Percentiles rank a stretch among this genome's conserved stretches.
phyloP scores from a whole-genome alignment of 2,113 vertebrate genomes.

The Laticauda laticaudata region DNA sequence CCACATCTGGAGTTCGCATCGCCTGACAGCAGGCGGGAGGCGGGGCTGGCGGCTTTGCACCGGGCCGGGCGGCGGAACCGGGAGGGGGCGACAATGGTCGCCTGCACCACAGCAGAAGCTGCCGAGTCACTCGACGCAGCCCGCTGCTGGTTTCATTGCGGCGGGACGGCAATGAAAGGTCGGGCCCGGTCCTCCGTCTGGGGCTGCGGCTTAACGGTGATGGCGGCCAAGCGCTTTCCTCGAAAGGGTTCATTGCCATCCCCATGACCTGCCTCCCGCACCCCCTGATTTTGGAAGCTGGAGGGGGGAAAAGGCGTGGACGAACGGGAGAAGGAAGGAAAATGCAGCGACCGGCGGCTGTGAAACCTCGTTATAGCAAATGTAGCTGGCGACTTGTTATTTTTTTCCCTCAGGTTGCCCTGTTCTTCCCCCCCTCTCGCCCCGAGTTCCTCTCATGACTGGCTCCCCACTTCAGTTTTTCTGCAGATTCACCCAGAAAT shows the following conservation, averaged over 20 bases:
- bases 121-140: neutral
- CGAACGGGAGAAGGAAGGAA: neutral
- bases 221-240: neutral
- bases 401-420: too few species aligned
- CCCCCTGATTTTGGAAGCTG: neutral
- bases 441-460: neutral
- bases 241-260: neutral
- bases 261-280: neutral
- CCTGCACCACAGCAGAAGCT: neutral
- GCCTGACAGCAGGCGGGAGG: conserved; percentile 11
- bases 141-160: neutral
- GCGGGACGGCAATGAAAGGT: neutral
- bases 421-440: neutral
- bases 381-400: neutral
- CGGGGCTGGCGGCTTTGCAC: neutral
- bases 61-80: neutral
- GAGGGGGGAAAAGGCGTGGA: neutral
- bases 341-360: too few species aligned
- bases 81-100: neutral
- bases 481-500: neutral
- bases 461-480: neutral
- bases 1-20: conserved; percentile 23
- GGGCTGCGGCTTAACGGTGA: neutral
- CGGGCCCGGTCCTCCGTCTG: neutral
- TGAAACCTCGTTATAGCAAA: neutral